Evolutionary conservation across 2,113 vertebrate genomes (phyloP).

Genomic region (Petaurus breviceps): DNA sequence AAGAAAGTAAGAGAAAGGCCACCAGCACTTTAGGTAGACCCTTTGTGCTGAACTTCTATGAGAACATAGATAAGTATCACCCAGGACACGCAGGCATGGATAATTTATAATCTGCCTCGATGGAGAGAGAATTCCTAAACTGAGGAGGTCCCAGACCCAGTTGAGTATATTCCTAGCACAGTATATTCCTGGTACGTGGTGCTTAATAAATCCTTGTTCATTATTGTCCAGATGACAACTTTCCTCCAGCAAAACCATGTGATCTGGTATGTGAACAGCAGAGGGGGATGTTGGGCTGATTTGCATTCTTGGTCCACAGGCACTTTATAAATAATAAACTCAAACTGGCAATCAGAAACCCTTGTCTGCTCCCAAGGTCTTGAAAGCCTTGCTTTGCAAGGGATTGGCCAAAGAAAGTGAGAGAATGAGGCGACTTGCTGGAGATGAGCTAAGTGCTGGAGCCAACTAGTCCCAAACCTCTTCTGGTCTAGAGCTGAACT

Average conservation of each 20-base stretch:
- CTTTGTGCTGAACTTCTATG: not conserved
- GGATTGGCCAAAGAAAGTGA: not conserved
- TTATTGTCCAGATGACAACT: not conserved
- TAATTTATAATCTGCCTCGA: not conserved
- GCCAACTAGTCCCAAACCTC: not conserved
- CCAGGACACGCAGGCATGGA: not conserved
- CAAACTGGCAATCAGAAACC: not conserved
- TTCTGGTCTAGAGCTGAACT: not conserved
- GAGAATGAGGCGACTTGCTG: not conserved
- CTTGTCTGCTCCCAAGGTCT: not conserved
- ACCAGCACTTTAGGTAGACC: not conserved
- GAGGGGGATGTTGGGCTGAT: constrained; percentile 13
- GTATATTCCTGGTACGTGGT: not conserved
- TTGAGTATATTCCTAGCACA: not conserved
- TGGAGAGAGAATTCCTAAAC: not conserved
- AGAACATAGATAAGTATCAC: not conserved
- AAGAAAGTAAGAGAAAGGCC: not conserved
- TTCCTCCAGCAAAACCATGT: constrained; percentile 8
- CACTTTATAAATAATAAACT: not conserved
- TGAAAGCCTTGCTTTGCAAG: not conserved
- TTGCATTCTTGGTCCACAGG: not conserved
- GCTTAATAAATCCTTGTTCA: not conserved
- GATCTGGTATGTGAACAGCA: constrained; percentile 13
- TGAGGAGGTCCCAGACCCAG: not conserved
- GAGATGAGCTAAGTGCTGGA: not conserved